Evolutionary conservation across 2,797 vertebrate species (phyloP).

Genomic region (Psittacula echo): DNA sequence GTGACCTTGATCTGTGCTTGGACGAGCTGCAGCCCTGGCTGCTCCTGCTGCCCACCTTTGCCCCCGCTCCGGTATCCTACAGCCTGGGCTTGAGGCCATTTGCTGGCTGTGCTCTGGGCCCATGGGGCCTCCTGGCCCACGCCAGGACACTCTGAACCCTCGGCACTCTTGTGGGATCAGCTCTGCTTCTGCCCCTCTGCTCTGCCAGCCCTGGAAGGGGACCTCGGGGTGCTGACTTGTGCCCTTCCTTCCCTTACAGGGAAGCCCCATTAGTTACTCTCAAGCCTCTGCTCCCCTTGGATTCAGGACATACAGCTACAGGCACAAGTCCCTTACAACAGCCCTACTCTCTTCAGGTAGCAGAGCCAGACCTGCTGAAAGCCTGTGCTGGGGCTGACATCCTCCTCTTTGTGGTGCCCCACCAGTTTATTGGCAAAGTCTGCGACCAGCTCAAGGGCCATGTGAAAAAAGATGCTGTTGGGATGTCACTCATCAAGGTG

Average conservation of each 20-base stretch:
- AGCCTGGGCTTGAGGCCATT: neutral
- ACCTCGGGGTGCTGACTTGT: neutral
- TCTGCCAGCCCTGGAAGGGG: neutral
- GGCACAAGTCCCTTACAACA: neutral
- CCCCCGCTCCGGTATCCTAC: neutral
- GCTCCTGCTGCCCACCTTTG: neutral
- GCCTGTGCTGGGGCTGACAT: conserved; percentile 88
- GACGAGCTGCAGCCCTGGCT: neutral
- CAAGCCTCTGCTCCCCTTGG: neutral
- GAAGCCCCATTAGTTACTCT: neutral
- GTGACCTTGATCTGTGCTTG: conserved; percentile 22
- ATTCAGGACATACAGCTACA: fast-evolving
- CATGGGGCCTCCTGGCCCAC: fast-evolving
- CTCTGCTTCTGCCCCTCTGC: neutral
- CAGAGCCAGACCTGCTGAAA: conserved; percentile 89
- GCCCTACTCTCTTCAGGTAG: conserved; percentile 78
- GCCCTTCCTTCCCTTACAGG: neutral
- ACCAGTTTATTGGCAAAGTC: conserved; percentile 90
- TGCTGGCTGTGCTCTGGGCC: neutral
- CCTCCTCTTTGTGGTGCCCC: conserved; percentile 95
- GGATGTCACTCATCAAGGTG: conserved; percentile 98
- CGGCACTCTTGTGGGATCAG: neutral
- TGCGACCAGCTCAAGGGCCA: conserved; percentile 93
- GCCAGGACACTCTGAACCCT: neutral
- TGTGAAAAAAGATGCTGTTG: conserved; percentile 87